These are phyloP conservation scores for Enteromius mattozi DNA, from an alignment of 2,797 vertebrate genomes.

Conservation along the genomic window DNA sequence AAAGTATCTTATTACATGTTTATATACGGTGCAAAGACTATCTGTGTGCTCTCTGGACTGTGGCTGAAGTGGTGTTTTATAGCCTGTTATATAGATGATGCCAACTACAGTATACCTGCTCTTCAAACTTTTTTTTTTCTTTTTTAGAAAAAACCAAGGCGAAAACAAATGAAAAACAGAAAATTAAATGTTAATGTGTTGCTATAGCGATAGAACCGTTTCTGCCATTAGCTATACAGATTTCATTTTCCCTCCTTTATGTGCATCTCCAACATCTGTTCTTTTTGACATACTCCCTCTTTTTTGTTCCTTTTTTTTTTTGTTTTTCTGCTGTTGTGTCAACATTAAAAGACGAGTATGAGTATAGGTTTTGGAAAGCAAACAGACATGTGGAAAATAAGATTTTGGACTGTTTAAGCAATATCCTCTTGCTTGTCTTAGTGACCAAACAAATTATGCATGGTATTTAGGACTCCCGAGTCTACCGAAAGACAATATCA, in stretches of 20 bases:
- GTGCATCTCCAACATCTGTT: constrained; percentile 60
- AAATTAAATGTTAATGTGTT: constrained; percentile 96
- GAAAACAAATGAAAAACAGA: constrained; percentile 68
- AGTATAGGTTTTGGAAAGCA: constrained; percentile 41
- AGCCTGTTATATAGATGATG: constrained; percentile 96
- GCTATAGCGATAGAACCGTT: constrained; percentile 88
- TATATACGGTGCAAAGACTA: constrained; percentile 92
- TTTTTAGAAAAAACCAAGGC: constrained; percentile 73
- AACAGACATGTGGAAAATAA: constrained; percentile 49
- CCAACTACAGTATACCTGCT: constrained; percentile 90
- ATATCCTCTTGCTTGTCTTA: constrained; percentile 61
- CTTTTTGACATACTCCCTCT: constrained; percentile 44
- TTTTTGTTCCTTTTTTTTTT: neutral
- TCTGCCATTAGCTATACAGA: constrained; percentile 86
- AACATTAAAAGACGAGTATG: constrained; percentile 44
- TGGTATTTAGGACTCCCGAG: constrained; percentile 66
- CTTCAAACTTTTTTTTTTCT: constrained; percentile 80
- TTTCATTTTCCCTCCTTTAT: constrained; percentile 68
- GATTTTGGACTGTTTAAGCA: constrained; percentile 73
- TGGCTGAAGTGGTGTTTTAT: constrained; percentile 84
- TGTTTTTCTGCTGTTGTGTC: constrained; percentile 42
- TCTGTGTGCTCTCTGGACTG: constrained; percentile 87
- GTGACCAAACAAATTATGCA: constrained; percentile 73
- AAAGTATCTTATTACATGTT: constrained; percentile 99
- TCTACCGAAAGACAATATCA: constrained; percentile 44